phyloP scores from a whole-genome alignment of 2,888 invertebrate species.

The Ceratothoa steindachneri region DNA sequence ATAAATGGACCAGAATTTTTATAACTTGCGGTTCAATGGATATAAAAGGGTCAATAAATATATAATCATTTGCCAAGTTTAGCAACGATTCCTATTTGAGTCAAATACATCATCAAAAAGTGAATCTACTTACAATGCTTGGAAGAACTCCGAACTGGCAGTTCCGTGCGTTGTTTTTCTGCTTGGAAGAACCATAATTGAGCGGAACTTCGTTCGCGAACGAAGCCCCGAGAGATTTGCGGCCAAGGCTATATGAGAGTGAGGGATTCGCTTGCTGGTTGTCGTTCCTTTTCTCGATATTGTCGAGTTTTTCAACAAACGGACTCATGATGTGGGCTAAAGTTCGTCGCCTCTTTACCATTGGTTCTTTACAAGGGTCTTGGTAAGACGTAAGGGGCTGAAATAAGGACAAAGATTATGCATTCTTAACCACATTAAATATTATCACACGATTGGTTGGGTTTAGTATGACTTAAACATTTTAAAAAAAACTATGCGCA shows the following conservation, averaged over 20 bases:
- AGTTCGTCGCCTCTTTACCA: conserved; percentile 22
- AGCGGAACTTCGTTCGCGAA: neutral
- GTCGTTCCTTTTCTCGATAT: conserved; percentile 24
- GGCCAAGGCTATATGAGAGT: neutral
- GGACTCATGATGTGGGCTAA: conserved; percentile 40
- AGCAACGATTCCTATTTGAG: no score
- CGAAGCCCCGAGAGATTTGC: neutral
- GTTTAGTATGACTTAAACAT: no score
- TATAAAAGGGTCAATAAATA: no score
- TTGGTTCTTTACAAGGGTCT: conserved; percentile 34
- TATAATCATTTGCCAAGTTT: no score
- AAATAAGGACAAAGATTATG: neutral
- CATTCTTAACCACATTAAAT: no score
- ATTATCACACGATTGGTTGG: no score
- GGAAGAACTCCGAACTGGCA: neutral
- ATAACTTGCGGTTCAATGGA: no score
- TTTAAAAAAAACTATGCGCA: no score
- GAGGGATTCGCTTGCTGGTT: neutral
- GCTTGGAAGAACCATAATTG: neutral
- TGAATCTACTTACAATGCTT: neutral
- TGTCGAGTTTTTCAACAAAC: conserved; percentile 36
- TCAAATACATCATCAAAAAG: no score
- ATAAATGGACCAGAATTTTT: no score
- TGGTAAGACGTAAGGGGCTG: conserved; percentile 33
- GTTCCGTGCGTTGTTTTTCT: neutral